Conservation (phyloP, 2,888 invertebrate genomes). For the Autographa pulchrina region DNA sequence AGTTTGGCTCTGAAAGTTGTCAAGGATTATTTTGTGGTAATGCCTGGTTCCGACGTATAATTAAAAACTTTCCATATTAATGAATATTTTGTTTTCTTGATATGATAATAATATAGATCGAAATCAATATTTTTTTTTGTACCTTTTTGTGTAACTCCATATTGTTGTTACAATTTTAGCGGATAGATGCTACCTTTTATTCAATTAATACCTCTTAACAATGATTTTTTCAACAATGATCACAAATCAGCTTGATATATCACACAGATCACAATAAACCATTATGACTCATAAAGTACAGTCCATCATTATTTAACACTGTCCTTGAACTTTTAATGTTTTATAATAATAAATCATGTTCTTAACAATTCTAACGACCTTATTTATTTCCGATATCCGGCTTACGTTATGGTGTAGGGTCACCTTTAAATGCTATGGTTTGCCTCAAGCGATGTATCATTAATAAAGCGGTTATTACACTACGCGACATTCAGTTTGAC, state of each 20-base stretch:
- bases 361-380: not conserved
- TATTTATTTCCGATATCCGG: constrained; percentile 3
- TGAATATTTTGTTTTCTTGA: no score
- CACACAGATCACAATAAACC: no score
- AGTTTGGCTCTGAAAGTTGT: no score
- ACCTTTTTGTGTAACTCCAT: no score
- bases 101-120: no score
- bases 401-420: not conserved
- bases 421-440: not conserved
- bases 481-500: no score
- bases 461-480: not conserved
- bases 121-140: no score
- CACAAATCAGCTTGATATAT: not conserved
- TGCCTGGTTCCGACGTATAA: no score
- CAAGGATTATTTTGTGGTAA: no score
- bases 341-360: not conserved
- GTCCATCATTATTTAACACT: not conserved
- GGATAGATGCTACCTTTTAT: not conserved
- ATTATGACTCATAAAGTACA: not conserved
- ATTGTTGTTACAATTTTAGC: no score
- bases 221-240: not conserved
- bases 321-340: constrained; percentile 7
- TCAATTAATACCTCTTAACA: not conserved
- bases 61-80: no score
- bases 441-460: not conserved